phyloP scores from a whole-genome alignment of 1,140 invertebrate species.

The Papilio polyxenes region DNA sequence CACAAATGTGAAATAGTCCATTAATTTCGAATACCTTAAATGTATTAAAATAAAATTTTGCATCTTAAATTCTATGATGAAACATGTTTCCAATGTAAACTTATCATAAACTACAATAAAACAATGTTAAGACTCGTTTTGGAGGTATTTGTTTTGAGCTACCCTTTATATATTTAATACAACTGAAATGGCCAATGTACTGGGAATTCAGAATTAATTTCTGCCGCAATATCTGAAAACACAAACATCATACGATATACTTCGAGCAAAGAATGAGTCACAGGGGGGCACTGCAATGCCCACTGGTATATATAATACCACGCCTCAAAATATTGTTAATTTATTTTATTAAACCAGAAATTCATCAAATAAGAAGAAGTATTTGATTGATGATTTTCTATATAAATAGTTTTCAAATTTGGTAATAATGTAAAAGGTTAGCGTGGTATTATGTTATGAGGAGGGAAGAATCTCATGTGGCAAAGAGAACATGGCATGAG shows the following conservation, averaged over 20 bases:
- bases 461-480: no score
- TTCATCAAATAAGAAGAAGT: no score
- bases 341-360: no score
- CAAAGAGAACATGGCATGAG: no score
- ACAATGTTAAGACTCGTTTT: constrained; percentile 32
- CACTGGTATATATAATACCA: no score
- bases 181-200: neutral
- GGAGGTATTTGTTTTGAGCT: constrained; percentile 35
- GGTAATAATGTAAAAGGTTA: no score
- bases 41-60: neutral
- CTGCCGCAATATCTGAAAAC: neutral
- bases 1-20: constrained; percentile 19
- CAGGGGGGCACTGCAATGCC: no score
- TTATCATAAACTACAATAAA: constrained; percentile 30
- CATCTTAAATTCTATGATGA: constrained; percentile 15
- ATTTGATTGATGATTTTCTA: no score
- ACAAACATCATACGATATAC: neutral
- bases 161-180: neutral
- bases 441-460: no score
- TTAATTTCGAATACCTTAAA: constrained; percentile 3
- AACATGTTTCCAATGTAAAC: constrained; percentile 23
- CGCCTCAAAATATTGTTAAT: no score
- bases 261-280: no score
- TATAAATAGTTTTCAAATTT: no score
- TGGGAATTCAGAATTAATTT: neutral